Conservation (phyloP, 2,113 vertebrate genomes). For the Sapajus apella region DNA sequence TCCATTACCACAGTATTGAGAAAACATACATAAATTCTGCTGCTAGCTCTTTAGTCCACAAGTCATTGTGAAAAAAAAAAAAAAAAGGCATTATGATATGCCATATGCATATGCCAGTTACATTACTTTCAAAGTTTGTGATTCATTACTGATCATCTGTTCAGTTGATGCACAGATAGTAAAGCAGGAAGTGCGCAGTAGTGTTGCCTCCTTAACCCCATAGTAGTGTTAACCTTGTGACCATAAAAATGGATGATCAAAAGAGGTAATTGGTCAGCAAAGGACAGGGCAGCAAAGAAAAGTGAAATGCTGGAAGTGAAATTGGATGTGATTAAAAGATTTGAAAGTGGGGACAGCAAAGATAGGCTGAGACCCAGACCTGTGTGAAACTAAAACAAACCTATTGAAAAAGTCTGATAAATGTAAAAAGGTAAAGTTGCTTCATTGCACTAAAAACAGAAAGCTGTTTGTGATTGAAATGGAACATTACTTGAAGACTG, state of each 20-base stretch:
- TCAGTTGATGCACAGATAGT: not conserved
- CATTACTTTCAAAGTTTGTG: not conserved
- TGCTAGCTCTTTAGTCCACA: not conserved
- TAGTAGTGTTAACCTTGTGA: not conserved
- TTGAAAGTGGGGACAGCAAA: not conserved
- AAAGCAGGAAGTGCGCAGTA: not conserved
- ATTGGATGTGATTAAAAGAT: not conserved
- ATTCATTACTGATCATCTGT: not conserved
- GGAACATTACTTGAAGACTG: not conserved
- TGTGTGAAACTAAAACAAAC: not conserved
- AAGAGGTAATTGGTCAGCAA: not conserved
- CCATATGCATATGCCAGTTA: not conserved
- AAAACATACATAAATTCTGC: constrained; percentile 17
- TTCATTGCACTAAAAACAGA: not conserved
- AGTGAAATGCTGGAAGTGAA: not conserved
- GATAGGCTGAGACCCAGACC: not conserved
- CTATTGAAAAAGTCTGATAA: not conserved
- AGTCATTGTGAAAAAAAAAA: not conserved
- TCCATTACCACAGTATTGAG: not conserved
- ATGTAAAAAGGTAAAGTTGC: not conserved
- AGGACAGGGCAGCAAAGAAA: constrained; percentile 2
- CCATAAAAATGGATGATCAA: not conserved
- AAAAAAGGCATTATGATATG: not conserved
- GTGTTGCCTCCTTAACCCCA: not conserved
- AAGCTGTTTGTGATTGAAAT: not conserved